Conservation (phyloP, 2,797 vertebrate genomes). For the Crenuchus spilurus region DNA sequence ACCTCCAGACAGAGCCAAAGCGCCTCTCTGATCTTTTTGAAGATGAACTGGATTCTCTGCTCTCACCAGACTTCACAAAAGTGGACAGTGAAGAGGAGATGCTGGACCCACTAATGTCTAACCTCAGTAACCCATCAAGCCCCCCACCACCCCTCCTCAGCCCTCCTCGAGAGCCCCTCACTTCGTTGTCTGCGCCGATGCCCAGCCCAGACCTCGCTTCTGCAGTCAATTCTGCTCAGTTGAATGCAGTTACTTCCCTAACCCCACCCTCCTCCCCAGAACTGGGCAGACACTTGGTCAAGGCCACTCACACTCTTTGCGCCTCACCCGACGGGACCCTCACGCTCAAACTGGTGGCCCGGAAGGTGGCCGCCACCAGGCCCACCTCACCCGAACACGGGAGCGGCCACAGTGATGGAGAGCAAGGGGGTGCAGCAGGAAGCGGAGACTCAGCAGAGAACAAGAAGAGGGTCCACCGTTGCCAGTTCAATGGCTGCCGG, state of each 20-base stretch:
- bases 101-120: slow-evolving; percentile 81
- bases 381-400: slow-evolving; percentile 80
- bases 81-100: slow-evolving; percentile 85
- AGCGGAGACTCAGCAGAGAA: slow-evolving; percentile 87
- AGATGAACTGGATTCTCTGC: slow-evolving; percentile 90
- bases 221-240: slow-evolving; percentile 90
- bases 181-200: slow-evolving; percentile 50
- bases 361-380: slow-evolving; percentile 88
- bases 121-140: slow-evolving; percentile 78
- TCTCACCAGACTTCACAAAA: slow-evolving; percentile 86
- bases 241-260: slow-evolving; percentile 96
- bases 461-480: slow-evolving; percentile 98
- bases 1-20: slow-evolving; percentile 96
- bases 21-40: slow-evolving; percentile 92
- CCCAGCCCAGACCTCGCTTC: slow-evolving; percentile 56
- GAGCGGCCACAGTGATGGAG: slow-evolving; percentile 83
- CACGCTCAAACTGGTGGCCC: slow-evolving; percentile 92
- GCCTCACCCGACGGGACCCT: slow-evolving; percentile 90
- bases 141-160: slow-evolving; percentile 78
- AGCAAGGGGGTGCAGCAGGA: slow-evolving; percentile 76
- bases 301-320: slow-evolving; percentile 89
- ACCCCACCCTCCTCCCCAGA: slow-evolving; percentile 97
- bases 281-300: slow-evolving; percentile 93
- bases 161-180: slow-evolving; percentile 77
- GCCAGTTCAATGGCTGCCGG: slow-evolving; percentile 97